Conservation (phyloP, 2,888 invertebrate species). For the Ganaspis brasiliensis region DNA sequence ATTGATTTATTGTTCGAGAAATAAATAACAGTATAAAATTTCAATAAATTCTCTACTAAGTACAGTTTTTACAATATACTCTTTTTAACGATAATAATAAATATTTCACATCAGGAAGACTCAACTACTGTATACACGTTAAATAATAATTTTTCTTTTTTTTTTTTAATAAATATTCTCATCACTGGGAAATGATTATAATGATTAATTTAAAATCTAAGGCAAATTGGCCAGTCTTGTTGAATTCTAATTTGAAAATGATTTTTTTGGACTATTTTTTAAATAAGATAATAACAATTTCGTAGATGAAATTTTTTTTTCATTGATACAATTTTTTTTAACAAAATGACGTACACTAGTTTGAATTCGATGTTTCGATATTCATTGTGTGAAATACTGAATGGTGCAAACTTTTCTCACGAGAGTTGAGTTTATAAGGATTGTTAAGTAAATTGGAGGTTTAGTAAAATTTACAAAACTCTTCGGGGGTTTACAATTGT, state of each 20-base stretch:
- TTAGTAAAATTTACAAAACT: background rate
- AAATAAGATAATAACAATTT: background rate
- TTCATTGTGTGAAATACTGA: constrained; percentile 29
- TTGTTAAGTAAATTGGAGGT: background rate
- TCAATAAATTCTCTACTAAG: constrained; percentile 22
- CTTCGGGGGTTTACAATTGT: too few species aligned
- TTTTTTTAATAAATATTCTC: background rate
- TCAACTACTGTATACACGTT: background rate
- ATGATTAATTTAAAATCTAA: constrained; percentile 55
- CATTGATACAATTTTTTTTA: too few species aligned
- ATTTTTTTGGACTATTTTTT: constrained; percentile 47
- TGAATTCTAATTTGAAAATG: constrained; percentile 52
- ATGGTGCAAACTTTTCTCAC: background rate
- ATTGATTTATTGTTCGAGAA: constrained; percentile 13
- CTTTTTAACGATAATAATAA: constrained; percentile 29
- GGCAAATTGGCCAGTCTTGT: constrained; percentile 76
- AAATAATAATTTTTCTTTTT: background rate
- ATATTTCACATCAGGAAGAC: background rate
- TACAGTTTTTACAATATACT: constrained; percentile 17
- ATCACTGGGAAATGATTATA: background rate
- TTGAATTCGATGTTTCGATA: constrained; percentile 13
- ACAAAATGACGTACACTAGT: background rate
- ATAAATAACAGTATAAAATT: constrained; percentile 38
- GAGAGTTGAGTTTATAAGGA: background rate
- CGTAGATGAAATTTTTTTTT: too few species aligned